These are phyloP conservation scores for Penaeus monodon DNA, from an alignment of 2,888 invertebrate species.

Conservation along the genomic window DNA sequence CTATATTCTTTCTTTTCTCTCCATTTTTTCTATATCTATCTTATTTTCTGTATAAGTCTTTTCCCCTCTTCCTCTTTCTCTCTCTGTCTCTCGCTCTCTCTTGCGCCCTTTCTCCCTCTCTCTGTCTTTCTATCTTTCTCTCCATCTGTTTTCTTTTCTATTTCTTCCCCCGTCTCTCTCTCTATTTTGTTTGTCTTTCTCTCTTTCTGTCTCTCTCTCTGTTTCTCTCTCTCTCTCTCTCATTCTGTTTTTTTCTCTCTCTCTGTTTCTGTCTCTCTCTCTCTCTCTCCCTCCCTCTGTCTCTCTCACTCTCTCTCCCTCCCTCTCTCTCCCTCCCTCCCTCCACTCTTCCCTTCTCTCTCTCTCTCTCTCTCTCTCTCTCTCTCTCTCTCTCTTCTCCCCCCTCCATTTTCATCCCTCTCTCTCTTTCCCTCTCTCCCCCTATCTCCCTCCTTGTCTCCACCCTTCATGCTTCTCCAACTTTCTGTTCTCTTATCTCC, in stretches of 20 bases:
- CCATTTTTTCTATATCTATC: too few relatives aligned
- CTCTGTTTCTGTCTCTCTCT: not conserved
- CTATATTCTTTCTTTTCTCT: too few relatives aligned
- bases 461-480: not conserved
- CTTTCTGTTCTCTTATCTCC: not conserved
- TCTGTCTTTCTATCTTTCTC: too few relatives aligned
- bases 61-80: too few relatives aligned
- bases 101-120: too few relatives aligned
- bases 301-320: not conserved
- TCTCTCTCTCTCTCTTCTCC: constrained; percentile 10
- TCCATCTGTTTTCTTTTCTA: too few relatives aligned
- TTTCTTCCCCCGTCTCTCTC: too few relatives aligned
- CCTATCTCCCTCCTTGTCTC: constrained; percentile 10
- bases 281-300: constrained; percentile 16
- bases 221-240: not conserved
- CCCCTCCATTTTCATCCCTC: not conserved
- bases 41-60: too few relatives aligned
- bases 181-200: too few relatives aligned
- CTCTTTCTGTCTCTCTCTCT: too few relatives aligned
- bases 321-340: not conserved
- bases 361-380: not conserved
- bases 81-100: too few relatives aligned
- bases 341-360: not conserved
- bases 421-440: not conserved
- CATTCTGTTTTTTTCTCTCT: not conserved